Evolutionary conservation across 1,140 invertebrate genomes (phyloP), one percentile per base, ranked within the genome.

Genomic region (Cotesia typhae): DNA sequence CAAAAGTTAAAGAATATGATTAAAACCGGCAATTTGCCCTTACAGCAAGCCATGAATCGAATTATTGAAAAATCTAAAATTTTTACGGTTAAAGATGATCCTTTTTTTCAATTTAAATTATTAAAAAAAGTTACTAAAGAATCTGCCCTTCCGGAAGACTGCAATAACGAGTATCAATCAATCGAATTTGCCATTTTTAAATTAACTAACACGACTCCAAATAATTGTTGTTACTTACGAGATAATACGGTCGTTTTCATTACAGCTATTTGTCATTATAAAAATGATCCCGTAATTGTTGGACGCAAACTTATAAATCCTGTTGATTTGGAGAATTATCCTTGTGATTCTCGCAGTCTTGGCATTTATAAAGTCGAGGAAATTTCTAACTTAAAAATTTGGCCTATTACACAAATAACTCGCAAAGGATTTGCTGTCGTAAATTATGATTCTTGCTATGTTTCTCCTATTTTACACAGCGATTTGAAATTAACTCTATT

Each of bases 201-300:
- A 9, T 52, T 79, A 47, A 70, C 74, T 37, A 14, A 55, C 37
- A 72, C 66, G 35, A 9, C 5, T 35, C 63, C 69, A 0, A 70
- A 78, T 67, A 77, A 77, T 60, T 78, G 75, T 55, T 79, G 78
- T 51, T 79, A 74, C 61, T 47, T 76, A 20, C 67, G 72, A 38
- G 70, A 79, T 63, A 67, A 67, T 2, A 75, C 47, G 14, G 35
- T 77, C 17, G 65, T 80, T 37, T 4, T 68, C 0, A 70, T 80
- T 9, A 69, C 74, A 55, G 20, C 67, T 55, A 76, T 79, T 35
- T 74, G 72, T 38, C 61, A 63, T 41, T 20, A 52, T 5, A 38
- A 71, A 60, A 35, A 67, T 14, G 35, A 37, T 17, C 47, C 71
- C 10, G 70, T 78, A 0, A 72, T 77, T 41, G 52, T 77, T n/a